Percentiles rank a stretch among this genome's conserved stretches.
phyloP scores from a whole-genome alignment of 2,113 vertebrate genomes.

The Galeopterus variegatus region DNA sequence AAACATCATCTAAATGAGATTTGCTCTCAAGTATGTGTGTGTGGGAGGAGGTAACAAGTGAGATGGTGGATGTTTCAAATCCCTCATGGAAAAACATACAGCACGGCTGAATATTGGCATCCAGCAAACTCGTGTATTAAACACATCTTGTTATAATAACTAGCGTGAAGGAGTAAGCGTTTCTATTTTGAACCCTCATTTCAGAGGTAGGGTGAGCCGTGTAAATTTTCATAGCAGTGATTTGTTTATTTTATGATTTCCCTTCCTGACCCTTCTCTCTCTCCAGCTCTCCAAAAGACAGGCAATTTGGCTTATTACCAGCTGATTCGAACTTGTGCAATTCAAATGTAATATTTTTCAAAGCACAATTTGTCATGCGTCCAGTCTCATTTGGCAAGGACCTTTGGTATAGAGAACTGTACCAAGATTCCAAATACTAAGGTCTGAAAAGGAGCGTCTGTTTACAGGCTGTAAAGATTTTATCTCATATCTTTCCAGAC shows the following conservation, averaged over 20 bases:
- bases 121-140: neutral
- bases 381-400: neutral
- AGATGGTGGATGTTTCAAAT: constrained; percentile 45
- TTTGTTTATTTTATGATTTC: constrained; percentile 63
- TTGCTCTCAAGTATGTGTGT: constrained; percentile 17
- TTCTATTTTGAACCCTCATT: constrained; percentile 44
- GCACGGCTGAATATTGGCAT: rapidly evolving
- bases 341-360: neutral
- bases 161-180: neutral
- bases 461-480: neutral
- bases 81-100: constrained; percentile 13
- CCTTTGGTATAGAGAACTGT: neutral
- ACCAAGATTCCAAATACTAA: neutral
- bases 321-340: constrained; percentile 15
- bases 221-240: neutral
- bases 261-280: constrained; percentile 42
- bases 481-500: neutral
- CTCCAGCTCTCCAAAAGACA: constrained; percentile 18
- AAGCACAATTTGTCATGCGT: neutral
- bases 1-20: neutral
- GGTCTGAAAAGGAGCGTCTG: neutral
- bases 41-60: neutral
- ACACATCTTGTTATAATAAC: constrained; percentile 39
- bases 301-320: neutral
- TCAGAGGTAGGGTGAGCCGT: constrained; percentile 1